Conservation (phyloP, 2,113 vertebrate species). For the Poecilia latipinna region DNA sequence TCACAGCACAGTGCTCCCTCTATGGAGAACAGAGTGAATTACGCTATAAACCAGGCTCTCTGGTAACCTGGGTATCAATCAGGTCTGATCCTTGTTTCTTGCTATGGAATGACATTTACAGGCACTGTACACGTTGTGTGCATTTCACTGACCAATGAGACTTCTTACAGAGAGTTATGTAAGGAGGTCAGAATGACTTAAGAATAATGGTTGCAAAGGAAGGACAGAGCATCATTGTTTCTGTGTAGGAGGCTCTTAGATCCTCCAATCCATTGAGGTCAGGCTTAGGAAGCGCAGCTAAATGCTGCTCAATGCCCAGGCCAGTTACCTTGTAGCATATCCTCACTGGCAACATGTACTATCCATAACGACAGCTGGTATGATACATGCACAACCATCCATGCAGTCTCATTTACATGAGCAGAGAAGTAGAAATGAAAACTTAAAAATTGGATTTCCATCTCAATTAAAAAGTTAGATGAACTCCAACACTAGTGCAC, state of each 20-base stretch:
- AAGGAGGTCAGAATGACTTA: too few species aligned
- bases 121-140: constrained; percentile 10
- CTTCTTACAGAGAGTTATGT: constrained; percentile 15
- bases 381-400: constrained; percentile 34
- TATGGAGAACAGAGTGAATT: constrained; percentile 65
- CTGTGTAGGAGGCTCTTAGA: background rate
- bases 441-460: constrained; percentile 67
- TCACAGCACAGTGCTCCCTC: constrained; percentile 66
- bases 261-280: background rate
- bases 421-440: constrained; percentile 58
- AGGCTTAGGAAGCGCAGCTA: constrained; percentile 9
- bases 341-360: constrained; percentile 10
- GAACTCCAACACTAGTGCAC: constrained; percentile 64
- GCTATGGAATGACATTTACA: constrained; percentile 34
- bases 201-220: background rate
- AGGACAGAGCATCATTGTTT: background rate
- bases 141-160: constrained; percentile 5
- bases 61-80: constrained; percentile 32
- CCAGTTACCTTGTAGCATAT: constrained; percentile 13
- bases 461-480: constrained; percentile 76
- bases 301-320: constrained; percentile 10
- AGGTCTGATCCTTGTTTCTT: constrained; percentile 22
- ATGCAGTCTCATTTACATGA: constrained; percentile 63
- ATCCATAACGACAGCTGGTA: constrained; percentile 8
- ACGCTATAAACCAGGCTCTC: constrained; percentile 42